Evolutionary conservation across 2,888 invertebrate species (phyloP), one percentile per base, ranked within the genome.

Genomic region (Eristalinus sepulchralis): DNA sequence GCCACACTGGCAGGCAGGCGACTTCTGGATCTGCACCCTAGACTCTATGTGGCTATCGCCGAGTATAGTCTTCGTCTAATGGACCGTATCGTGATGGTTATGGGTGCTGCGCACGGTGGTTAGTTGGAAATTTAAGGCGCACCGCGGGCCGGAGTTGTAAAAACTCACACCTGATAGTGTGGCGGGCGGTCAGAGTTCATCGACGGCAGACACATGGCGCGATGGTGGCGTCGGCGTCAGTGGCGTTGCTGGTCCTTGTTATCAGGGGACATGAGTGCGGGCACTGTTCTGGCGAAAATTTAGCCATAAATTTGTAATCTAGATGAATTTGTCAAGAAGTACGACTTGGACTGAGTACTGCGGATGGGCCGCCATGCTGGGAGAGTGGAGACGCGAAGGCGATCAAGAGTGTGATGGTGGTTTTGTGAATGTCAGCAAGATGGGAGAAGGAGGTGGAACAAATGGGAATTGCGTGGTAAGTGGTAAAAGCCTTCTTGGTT

Each of bases 21-120:
- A 39, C 83, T 78, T 72, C 71, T 66, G 71, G 71, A 33, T 70
- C 33, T 76, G 47, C 47, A 47, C 6, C 39, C 34, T 64, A 47
- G 20, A 66, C 71, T 76, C 47, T 62, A 20, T 71, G 60, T 20
- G 80, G 64, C 79, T 70, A 83, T 60, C 75, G 53, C 53, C 70
- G 68, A 64, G 60, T 68, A 67, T 83, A 76, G 67, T 68, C 53
- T 17, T 68, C 72, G 55, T 72, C 82, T 72, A 81, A 85, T 85
- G 81, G 72, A 81, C 76, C 85, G 68, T 85, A 85, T 85, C 85
- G 77, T 77, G 81, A 85, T 85, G 76, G 81, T 77, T 85, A 73
- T 76, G 76, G 76, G 55, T 77, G 73, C 11, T 70, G 82, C 76
- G 67, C 78, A 66, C 66, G 79, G 64, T 60, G 79, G 66, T 80